Conservation (phyloP, 1,140 invertebrate genomes). For the Reticulitermes speratus region DNA sequence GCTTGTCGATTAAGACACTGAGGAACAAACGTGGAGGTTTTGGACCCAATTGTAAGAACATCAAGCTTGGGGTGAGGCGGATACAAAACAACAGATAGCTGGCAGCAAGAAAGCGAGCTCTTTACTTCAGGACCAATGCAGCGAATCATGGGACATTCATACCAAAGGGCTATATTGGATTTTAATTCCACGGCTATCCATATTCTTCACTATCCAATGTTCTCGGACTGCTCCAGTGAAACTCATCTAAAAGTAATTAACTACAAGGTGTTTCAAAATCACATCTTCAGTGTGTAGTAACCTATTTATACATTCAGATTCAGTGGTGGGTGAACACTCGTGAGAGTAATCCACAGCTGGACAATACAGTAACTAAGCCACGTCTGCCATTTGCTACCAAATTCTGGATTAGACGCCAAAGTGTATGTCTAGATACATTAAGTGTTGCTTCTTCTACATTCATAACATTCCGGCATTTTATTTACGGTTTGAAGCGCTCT, state of each 20-base stretch:
- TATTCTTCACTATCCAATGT: background rate
- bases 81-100: background rate
- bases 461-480: too few relatives aligned
- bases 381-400: too few relatives aligned
- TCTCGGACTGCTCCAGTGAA: background rate
- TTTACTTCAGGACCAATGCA: background rate
- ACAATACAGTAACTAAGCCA: too few relatives aligned
- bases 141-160: background rate
- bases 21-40: slow-evolving; percentile 10
- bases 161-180: background rate
- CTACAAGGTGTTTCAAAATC: background rate
- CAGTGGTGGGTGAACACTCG: too few relatives aligned
- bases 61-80: background rate
- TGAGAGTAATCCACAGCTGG: too few relatives aligned
- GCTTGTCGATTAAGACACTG: background rate
- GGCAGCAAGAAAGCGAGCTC: background rate
- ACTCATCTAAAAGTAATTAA: slow-evolving; percentile 19
- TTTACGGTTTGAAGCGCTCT: too few relatives aligned
- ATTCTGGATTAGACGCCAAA: too few relatives aligned
- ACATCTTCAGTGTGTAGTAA: background rate
- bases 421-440: too few relatives aligned
- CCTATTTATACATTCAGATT: too few relatives aligned
- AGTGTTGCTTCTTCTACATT: too few relatives aligned
- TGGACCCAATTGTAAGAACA: background rate
- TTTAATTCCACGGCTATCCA: slow-evolving; percentile 3